Percentiles rank a stretch among this genome's conserved stretches.
Conservation (phyloP, 2,113 vertebrate genomes). For the Cichladusa arquata region DNA sequence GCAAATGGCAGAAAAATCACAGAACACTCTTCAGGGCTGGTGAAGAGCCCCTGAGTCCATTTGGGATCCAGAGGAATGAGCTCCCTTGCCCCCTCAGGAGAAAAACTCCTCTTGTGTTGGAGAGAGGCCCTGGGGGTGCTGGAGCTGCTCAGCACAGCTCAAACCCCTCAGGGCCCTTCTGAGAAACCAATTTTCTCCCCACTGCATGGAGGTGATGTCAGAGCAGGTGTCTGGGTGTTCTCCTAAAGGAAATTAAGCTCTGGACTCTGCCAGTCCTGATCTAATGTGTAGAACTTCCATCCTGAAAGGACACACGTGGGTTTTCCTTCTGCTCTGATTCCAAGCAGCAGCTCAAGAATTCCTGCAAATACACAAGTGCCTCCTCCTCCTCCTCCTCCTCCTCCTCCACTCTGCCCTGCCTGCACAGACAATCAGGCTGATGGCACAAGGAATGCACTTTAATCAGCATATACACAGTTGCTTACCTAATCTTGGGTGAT, state of each 20-base stretch:
- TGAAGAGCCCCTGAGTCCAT: neutral
- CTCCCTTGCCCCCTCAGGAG: neutral
- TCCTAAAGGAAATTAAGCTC: neutral
- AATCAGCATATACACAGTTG: neutral
- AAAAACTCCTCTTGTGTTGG: neutral
- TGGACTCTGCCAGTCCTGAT: neutral
- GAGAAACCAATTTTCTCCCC: neutral
- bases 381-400: neutral
- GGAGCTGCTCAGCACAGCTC: neutral
- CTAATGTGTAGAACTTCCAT: neutral
- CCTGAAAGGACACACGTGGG: neutral
- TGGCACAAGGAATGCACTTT: neutral
- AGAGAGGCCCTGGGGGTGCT: neutral
- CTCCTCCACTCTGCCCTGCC: neutral
- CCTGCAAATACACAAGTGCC: rapidly evolving
- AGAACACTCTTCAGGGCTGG: neutral
- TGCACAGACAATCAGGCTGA: neutral
- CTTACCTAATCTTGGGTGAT: neutral
- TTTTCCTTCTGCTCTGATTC: neutral
- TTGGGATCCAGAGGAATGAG: neutral
- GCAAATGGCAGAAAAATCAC: neutral
- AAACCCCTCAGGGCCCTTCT: too few relatives aligned
- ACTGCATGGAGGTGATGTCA: neutral
- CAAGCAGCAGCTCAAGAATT: neutral
- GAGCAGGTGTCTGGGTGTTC: neutral